These are phyloP conservation scores for Ostrea denselamellosa DNA, from an alignment of 1,140 invertebrate genomes.

Conservation along the genomic window DNA sequence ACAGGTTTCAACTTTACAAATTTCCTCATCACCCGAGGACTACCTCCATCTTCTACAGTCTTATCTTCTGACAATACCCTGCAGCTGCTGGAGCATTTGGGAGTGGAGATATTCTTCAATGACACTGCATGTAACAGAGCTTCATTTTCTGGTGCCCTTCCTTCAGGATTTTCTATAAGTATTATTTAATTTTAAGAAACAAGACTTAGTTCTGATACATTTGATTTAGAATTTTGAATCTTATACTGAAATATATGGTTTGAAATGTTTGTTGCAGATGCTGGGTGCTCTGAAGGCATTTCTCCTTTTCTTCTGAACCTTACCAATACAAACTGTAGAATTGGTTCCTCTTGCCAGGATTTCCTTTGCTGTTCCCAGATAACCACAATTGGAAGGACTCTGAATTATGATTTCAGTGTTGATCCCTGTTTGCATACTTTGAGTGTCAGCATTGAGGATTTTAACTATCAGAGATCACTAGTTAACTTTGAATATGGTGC, in stretches of 20 bases:
- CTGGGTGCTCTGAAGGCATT: conserved; percentile 22
- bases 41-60: neutral
- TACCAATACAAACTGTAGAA: conserved; percentile 13
- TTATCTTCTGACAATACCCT: neutral
- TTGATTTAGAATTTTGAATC: neutral
- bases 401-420: neutral
- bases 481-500: conserved; percentile 2
- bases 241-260: neutral
- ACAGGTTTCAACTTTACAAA: conserved; percentile 8
- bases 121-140: conserved; percentile 33
- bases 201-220: neutral
- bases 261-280: conserved; percentile 4
- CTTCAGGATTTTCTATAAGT: conserved; percentile 20
- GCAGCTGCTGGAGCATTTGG: conserved; percentile 18
- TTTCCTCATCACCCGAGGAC: conserved; percentile 34
- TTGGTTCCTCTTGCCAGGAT: conserved; percentile 30
- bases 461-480: conserved; percentile 9
- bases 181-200: neutral
- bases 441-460: conserved; percentile 24
- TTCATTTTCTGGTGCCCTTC: neutral
- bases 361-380: conserved; percentile 11
- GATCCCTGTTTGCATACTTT: conserved; percentile 22
- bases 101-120: neutral
- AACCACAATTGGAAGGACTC: conserved; percentile 13
- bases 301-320: neutral